Evolutionary conservation across 2,113 vertebrate species (phyloP), one percentile per base, ranked within the genome.

Genomic region (Pao palembangensis): DNA sequence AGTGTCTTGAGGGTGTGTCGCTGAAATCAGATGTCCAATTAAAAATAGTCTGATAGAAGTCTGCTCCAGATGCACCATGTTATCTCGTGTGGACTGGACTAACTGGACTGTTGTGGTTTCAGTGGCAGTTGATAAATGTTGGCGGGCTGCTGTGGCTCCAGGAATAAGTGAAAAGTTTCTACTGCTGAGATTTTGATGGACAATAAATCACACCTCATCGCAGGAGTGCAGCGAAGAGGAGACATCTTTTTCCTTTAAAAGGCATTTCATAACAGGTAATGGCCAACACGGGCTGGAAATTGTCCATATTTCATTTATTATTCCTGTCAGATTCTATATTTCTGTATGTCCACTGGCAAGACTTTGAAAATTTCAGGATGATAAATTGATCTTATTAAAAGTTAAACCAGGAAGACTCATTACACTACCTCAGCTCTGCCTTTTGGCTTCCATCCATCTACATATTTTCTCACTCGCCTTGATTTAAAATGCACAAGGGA

Each of bases 381-480:
- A 62, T 74, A 56, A 68, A 77, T 53, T 16, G 42, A 68, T 61
- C 49, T 57, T 17, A 62, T 53, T 42, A 49, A 42, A 51, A 50
- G 55, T 70, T 47, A 56, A 71, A 64, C 31, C 49, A 51, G 48
- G 49, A 64, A 59, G 56, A 61, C 18, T 69, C 62, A 75, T 61
- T 72, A 56, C 20, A 48, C 48, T 61, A 48, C 50, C 60, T 57
- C 65, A 58, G 42, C 23, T 31, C 57, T 44, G 55, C 59, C 63
- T 56, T 41, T 55, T 55, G 59, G 49, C 61, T 58, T 62, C 31
- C 6, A 3, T 58, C 54, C 59, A 67, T 61, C 46, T 51, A 55
- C 41, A 51, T 76, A 20, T 69, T 69, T 55, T 23, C 21, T 63
- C 15, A 3, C 14, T 75, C 68, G 48, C 19, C 28, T 66, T 23